These are phyloP conservation scores for Thera britannica DNA, from an alignment of 2,888 invertebrate genomes.

Conservation along the genomic window DNA sequence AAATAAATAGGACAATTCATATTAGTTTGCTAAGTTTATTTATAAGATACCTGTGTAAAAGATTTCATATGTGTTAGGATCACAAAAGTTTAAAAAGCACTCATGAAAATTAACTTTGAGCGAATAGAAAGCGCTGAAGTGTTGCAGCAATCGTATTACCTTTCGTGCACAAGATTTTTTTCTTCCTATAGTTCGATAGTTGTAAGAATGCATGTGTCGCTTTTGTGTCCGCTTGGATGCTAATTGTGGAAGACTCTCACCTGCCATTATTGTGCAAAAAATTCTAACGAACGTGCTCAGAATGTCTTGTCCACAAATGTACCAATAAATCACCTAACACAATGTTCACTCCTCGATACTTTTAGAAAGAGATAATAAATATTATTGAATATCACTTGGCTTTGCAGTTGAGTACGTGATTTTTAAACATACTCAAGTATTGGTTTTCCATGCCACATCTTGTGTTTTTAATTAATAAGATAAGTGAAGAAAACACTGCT, in stretches of 20 bases:
- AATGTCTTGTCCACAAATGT: constrained; percentile 41
- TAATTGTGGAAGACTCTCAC: constrained; percentile 60
- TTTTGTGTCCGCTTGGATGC: constrained; percentile 51
- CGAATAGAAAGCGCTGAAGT: not conserved
- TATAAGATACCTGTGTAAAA: not conserved
- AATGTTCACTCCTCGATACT: constrained; percentile 27
- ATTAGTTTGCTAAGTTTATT: not conserved
- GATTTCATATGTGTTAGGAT: too few relatives aligned
- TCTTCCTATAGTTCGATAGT: constrained; percentile 9
- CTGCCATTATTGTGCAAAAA: constrained; percentile 61
- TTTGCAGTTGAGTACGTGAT: not conserved
- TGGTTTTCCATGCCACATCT: not conserved
- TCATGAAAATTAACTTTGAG: not conserved
- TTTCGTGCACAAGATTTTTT: constrained; percentile 6
- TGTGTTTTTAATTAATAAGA: constrained; percentile 5
- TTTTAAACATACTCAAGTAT: not conserved
- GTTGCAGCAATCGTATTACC: not conserved
- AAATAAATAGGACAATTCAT: not conserved
- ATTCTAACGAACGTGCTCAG: constrained; percentile 55
- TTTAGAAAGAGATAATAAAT: constrained; percentile 4
- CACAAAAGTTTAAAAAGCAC: not conserved
- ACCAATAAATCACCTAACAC: constrained; percentile 46
- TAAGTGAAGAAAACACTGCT: not conserved
- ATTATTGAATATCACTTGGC: constrained; percentile 5
- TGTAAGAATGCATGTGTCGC: constrained; percentile 48